Conservation (phyloP, 2,113 vertebrate genomes). For the Lucifuga dentata region DNA sequence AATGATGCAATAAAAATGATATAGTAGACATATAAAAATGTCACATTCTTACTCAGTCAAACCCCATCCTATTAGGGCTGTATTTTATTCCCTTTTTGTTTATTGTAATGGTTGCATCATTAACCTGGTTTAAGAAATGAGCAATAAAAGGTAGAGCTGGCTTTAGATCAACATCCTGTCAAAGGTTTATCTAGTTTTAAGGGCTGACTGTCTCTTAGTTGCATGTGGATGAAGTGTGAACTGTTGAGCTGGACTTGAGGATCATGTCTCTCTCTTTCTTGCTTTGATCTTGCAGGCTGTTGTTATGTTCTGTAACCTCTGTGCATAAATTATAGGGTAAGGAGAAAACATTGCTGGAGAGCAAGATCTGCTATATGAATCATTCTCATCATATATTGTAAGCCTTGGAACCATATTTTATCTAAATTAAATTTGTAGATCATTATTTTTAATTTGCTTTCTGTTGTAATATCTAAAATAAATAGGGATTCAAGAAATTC, state of each 20-base stretch:
- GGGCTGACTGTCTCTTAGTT: constrained; percentile 4
- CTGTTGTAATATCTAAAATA: too few relatives aligned
- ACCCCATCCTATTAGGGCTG: constrained; percentile 45
- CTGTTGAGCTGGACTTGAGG: constrained; percentile 4
- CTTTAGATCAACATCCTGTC: constrained; percentile 7
- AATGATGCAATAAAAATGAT: constrained; percentile 80
- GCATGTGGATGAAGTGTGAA: constrained; percentile 29
- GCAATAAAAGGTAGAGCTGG: constrained; percentile 7
- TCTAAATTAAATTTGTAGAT: too few relatives aligned
- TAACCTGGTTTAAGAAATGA: constrained; percentile 20
- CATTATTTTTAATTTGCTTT: too few relatives aligned
- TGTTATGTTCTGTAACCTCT: constrained; percentile 31
- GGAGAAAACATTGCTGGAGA: background rate
- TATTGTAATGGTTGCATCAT: constrained; percentile 46
- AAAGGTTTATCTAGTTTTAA: constrained; percentile 24
- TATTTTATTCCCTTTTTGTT: constrained; percentile 53
- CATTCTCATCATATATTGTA: background rate
- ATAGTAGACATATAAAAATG: constrained; percentile 73
- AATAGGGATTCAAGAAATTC: too few relatives aligned
- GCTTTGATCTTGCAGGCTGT: constrained; percentile 25
- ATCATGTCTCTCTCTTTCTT: constrained; percentile 1
- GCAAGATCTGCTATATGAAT: background rate
- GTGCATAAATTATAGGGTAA: constrained; percentile 15
- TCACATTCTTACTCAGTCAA: constrained; percentile 62
- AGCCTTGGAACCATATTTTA: background rate